A percentile compares a stretch with the other conserved stretches of the same genome.
phyloP scores from a whole-genome alignment of 2,113 vertebrate genomes.

The Taurulus bubalis region DNA sequence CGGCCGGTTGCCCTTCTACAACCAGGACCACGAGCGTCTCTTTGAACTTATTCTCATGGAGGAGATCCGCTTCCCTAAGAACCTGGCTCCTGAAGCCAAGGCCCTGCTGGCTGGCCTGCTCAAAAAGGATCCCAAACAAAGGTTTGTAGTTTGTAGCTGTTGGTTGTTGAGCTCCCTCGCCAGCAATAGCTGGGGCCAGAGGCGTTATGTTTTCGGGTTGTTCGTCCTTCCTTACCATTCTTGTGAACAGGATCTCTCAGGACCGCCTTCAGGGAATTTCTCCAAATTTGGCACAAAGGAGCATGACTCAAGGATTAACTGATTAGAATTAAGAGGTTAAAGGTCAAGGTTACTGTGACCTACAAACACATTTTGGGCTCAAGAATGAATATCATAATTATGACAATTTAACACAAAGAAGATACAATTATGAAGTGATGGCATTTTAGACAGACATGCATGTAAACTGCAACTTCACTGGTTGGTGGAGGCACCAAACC shows the following conservation, averaged over 20 bases:
- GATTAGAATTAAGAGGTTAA: not conserved
- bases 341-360: not conserved
- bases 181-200: not conserved
- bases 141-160: slow-evolving; percentile 45
- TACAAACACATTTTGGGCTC: not conserved
- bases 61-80: slow-evolving; percentile 97
- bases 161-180: not conserved
- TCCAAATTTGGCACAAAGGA: not conserved
- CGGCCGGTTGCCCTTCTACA: slow-evolving; percentile 95
- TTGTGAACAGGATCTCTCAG: not conserved
- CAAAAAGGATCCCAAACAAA: slow-evolving; percentile 95
- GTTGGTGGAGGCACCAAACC: not conserved
- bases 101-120: slow-evolving; percentile 92
- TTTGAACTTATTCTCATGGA: slow-evolving; percentile 99
- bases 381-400: not conserved
- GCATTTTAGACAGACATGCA: too few relatives aligned
- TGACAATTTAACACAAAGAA: not conserved
- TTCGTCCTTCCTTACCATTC: not conserved
- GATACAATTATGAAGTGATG: too few relatives aligned
- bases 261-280: not conserved
- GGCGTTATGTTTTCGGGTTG: not conserved
- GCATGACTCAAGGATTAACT: not conserved
- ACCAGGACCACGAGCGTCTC: slow-evolving; percentile 97
- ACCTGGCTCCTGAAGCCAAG: slow-evolving; percentile 93
- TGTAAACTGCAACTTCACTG: too few relatives aligned